Evolutionary conservation across 1,140 invertebrate genomes (phyloP).

Genomic region (Drosophila pseudoananassae): DNA sequence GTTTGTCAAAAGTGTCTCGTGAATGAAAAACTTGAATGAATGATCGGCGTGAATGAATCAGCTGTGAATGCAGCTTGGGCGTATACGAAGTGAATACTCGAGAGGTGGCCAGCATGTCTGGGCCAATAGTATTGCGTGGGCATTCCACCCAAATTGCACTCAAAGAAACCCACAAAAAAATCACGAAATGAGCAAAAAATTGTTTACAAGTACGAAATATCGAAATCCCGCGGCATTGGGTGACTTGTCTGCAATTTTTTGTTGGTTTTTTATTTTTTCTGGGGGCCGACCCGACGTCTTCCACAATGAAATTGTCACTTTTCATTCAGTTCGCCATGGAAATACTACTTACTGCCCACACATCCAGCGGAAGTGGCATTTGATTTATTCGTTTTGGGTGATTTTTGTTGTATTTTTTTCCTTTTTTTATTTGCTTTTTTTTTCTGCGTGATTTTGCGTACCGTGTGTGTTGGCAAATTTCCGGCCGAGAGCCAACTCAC

Average conservation of each 20-base stretch:
- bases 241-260: slow-evolving; percentile 15
- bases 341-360: slow-evolving; percentile 42
- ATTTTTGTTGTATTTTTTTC: slow-evolving; percentile 28
- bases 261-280: slow-evolving; percentile 1
- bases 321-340: slow-evolving; percentile 45
- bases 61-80: slow-evolving; percentile 61
- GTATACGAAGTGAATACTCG: slow-evolving; percentile 47
- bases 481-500: slow-evolving; percentile 38
- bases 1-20: slow-evolving; percentile 71
- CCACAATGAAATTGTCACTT: slow-evolving; percentile 76
- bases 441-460: slow-evolving; percentile 5
- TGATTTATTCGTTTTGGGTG: slow-evolving; percentile 72
- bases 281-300: slow-evolving; percentile 45
- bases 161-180: slow-evolving; percentile 28
- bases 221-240: slow-evolving; percentile 46
- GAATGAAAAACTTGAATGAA: slow-evolving; percentile 53
- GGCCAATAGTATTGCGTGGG: slow-evolving; percentile 47
- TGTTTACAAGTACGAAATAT: slow-evolving; percentile 54
- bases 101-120: slow-evolving; percentile 68
- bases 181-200: slow-evolving; percentile 40
- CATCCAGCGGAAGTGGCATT: slow-evolving; percentile 67
- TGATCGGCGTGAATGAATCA: slow-evolving; percentile 69
- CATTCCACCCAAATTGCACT: slow-evolving; percentile 41
- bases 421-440: slow-evolving; percentile 21
- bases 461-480: slow-evolving; percentile 63